Base-by-base conservation (phyloP, 64 coral and sea anemone genomes). In the Cladopsammia gracilis region DNA sequence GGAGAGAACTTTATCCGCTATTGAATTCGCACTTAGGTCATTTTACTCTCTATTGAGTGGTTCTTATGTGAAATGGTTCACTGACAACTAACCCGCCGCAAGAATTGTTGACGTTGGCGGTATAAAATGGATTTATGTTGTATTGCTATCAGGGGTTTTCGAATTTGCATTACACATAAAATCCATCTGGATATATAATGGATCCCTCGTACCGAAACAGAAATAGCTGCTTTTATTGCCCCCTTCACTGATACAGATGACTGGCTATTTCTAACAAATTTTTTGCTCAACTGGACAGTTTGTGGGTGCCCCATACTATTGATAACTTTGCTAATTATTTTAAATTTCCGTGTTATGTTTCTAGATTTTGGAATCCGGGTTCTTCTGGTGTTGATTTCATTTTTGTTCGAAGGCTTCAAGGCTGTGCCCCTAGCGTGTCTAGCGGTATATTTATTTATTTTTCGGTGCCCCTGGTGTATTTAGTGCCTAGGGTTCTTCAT, bases 281-380 rank as follows among this genome's bases (percentile, higher is more conserved):
- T 10, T 86, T 86, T 76, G 10, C 10, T 11, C 8, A 58, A 0
- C 23, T 92, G 7, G 82, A 93, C 20, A 64, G 58, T 20, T 12
- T 77, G 18, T 93, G 91, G 91, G 82, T 82, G 1, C 83, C 83
- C 23, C 73, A 93, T 57, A 25, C 58, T 2, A 50, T 93, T 3
- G 83, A 93, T 76, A 75, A 51, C 16, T 75, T 93, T 45, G 91
- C 82, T 16, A 78, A 77, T 67, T 16, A 87, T 62, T 24, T 12
- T 22, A 87, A 93, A 43, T 24, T 68, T 19, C 18, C 34, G 12
- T 23, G 16, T 9, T 93, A 77, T 74, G 74, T 76, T n/a, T 86
- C 82, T 12, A 65, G 90, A 20, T 91, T 82, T 58, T 91, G 78
- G 89, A 91, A 12, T 62, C 77, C 89, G 14, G 64, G 68, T 57